Conservation (phyloP, 2,888 invertebrate species). For the Leptopilina drosophilae region DNA sequence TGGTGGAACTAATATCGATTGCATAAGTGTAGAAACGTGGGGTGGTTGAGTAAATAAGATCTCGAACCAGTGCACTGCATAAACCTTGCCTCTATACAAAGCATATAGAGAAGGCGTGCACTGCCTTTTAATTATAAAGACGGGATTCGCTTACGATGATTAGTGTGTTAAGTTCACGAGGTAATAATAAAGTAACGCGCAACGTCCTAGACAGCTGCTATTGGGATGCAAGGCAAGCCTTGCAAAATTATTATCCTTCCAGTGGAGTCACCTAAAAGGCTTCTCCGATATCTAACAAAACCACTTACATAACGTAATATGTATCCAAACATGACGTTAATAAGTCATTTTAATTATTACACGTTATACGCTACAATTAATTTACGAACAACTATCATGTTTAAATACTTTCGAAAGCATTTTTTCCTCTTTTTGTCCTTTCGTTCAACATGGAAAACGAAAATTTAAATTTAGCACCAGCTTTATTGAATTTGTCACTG, state of each 20-base stretch:
- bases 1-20: constrained; percentile 35
- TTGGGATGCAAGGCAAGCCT: constrained; percentile 29
- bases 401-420: too few relatives aligned
- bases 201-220: constrained; percentile 35
- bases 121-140: constrained; percentile 40
- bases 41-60: constrained; percentile 34
- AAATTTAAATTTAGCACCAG: too few relatives aligned
- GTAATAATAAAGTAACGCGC: constrained; percentile 37
- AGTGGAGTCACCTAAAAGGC: constrained; percentile 9
- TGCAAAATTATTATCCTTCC: constrained; percentile 31
- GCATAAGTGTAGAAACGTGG: constrained; percentile 35
- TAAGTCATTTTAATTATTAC: neutral
- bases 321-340: neutral
- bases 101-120: constrained; percentile 35
- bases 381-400: too few relatives aligned
- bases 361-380: neutral
- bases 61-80: constrained; percentile 24
- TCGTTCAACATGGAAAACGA: too few relatives aligned
- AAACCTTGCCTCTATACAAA: constrained; percentile 4
- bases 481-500: neutral
- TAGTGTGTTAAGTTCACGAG: constrained; percentile 40
- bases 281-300: constrained; percentile 19
- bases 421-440: too few relatives aligned
- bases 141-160: constrained; percentile 41
- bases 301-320: neutral